Evolutionary conservation across 2,113 vertebrate species (phyloP).

Genomic region (Camelus bactrianus): DNA sequence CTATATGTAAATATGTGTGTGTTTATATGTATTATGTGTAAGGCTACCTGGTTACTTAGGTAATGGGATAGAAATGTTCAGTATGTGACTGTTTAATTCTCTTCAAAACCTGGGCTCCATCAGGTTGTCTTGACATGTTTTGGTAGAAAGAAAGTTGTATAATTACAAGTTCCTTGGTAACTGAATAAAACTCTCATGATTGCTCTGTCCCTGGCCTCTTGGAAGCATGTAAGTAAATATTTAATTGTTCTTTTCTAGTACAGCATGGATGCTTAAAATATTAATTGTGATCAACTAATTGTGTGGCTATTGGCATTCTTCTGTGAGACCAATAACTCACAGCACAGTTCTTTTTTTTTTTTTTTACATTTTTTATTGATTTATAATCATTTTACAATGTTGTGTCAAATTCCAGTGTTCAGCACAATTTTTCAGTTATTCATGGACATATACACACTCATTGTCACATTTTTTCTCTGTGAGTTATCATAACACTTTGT

Average conservation of each 20-base stretch:
- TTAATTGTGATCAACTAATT: conserved; percentile 65
- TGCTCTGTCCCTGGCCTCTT: not conserved
- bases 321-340: conserved; percentile 10
- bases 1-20: not conserved
- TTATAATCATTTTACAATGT: too few relatives aligned
- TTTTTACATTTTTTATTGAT: too few relatives aligned
- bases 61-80: conserved; percentile 22
- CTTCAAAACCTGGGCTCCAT: not conserved
- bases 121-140: conserved; percentile 37
- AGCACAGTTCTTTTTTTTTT: conserved; percentile 38
- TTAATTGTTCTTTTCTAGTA: conserved; percentile 72
- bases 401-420: too few relatives aligned
- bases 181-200: conserved; percentile 17
- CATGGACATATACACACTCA: too few relatives aligned
- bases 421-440: too few relatives aligned
- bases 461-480: too few relatives aligned
- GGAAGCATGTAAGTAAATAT: conserved; percentile 62
- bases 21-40: not conserved
- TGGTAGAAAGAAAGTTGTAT: conserved; percentile 23
- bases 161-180: conserved; percentile 18
- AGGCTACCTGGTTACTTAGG: not conserved
- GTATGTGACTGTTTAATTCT: conserved; percentile 40
- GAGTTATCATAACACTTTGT: too few relatives aligned
- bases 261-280: conserved; percentile 66
- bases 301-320: conserved; percentile 27